Base-by-base conservation (phyloP, 2,888 invertebrate species). In the Tinea semifulvella region DNA sequence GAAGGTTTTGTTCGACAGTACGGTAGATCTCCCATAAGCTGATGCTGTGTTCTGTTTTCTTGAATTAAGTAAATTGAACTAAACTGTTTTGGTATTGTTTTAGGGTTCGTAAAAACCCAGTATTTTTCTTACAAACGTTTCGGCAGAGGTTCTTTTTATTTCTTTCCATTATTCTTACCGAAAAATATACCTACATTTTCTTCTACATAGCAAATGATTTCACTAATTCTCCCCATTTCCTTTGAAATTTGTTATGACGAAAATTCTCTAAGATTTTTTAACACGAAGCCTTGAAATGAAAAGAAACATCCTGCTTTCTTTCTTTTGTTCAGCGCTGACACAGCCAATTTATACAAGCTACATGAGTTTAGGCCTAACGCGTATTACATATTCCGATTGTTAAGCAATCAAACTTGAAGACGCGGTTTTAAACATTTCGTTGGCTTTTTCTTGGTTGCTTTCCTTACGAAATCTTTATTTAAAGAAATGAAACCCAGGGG, bases 271-370 rank as follows among this genome's bases (percentile, higher is more conserved):
- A 38, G 38, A 38, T 38, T 38, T 38, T 31, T 38, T 38, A 38
- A 38, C 17, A 19, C 17, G 17, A 38, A 38, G 19, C 19, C 19
- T 17, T 38, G 14, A 35, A 35, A 35, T 4, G 38, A 38, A 38
- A 38, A 38, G 38, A 38, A 38, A 38, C 38, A 38, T 38, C 16
- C 38, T 38, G 38, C 38, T 17, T 38, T 19, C 38, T 38, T 25
- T 26, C 26, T 42, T 31, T 42, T 42, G 26, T 42, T 26, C 42
- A 18, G 17, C 14, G 27, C 22, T 42, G 42, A 42, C 42, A 42
- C 42, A 42, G 42, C 42, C 42, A 42, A 42, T 42, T 42, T 42
- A 26, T 42, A 42, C 16, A 26, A 26, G 42, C 27, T 25, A 42
- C 38, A 38, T 18, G 38, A 19, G 18, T 38, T n/a, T 38, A 19